A percentile compares a stretch with the other conserved stretches of the same genome.
Evolutionary conservation across 2,888 invertebrate genomes (phyloP).

Genomic region (Leptopilina syphax): DNA sequence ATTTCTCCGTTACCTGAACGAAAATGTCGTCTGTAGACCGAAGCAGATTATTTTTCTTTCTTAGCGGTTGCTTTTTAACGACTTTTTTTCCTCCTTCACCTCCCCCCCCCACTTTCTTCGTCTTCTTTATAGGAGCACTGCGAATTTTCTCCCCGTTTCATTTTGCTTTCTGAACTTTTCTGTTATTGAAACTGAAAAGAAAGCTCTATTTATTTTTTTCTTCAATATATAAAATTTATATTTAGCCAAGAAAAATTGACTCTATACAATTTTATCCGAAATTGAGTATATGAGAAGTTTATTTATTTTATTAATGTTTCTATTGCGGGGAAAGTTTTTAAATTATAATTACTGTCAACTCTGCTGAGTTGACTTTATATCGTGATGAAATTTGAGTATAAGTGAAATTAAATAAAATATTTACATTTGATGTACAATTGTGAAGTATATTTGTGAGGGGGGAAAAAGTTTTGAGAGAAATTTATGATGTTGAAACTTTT

Average conservation of each 20-base stretch:
- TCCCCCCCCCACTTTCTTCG: too few relatives aligned
- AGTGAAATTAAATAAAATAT: background rate
- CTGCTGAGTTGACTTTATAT: background rate
- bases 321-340: background rate
- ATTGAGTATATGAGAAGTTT: background rate
- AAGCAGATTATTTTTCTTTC: slow-evolving; percentile 36
- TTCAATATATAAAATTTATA: background rate
- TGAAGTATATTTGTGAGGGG: background rate
- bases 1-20: slow-evolving; percentile 5
- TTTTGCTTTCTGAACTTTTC: slow-evolving; percentile 35
- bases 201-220: background rate
- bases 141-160: slow-evolving; percentile 14
- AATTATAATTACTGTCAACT: background rate
- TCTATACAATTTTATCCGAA: background rate
- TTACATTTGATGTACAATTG: background rate
- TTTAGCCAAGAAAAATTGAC: background rate
- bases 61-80: slow-evolving; percentile 13
- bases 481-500: background rate
- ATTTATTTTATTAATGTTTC: slow-evolving; percentile 11
- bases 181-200: slow-evolving; percentile 30
- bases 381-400: background rate
- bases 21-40: slow-evolving; percentile 2
- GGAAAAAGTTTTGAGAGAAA: background rate
- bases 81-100: background rate
- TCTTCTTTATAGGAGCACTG: background rate